Evolutionary conservation across 2,113 vertebrate genomes (phyloP), one percentile per base, ranked within the genome.

Genomic region (Talpa occidentalis): DNA sequence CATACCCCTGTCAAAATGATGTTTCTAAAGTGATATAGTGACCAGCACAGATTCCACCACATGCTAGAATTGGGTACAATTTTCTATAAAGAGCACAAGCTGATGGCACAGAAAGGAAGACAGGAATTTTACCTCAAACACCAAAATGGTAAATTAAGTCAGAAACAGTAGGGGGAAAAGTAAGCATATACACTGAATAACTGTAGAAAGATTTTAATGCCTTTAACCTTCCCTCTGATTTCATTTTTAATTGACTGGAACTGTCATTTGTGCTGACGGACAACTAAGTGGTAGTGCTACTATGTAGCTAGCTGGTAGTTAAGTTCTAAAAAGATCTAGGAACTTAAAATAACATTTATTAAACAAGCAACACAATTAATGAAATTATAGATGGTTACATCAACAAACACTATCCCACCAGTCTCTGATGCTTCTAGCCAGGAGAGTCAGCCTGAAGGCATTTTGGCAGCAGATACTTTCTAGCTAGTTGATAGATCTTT

Each of bases 311-410:
- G 49, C 59, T 52, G 19, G 17, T 9, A 64, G 64, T 32, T 87
- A 69, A 79, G 56, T 47, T 54, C 32, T 9, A 95, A 59, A 10
- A 22, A 89, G 21, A 93, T 9, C 2, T n/a, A 69, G 12, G 49
- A 91, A 56, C 54, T 66, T 88, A 79, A 94, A 90, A 40, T 79
- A 85, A 30, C 30, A 76, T 64, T 52, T 86, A 87, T 21, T 73
- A 73, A 72, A 73, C 1, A 54, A 8, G 16, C 8, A 37, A 83
- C 21, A 62, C 7, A 37, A 30, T 64, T 30, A 69, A 10, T 90
- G 69, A 70, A 73, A 90, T 77, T 69, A 93, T 2, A 79, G 35
- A 59, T 7, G 5, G 30, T 12, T 60, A 42, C 3, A 26, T 15
- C 21, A 74, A 76, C 60, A 64, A 2, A 54, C 21, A 67, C 10